Conservation (phyloP, 2,113 vertebrate species). For the Henicopernis longicauda region DNA sequence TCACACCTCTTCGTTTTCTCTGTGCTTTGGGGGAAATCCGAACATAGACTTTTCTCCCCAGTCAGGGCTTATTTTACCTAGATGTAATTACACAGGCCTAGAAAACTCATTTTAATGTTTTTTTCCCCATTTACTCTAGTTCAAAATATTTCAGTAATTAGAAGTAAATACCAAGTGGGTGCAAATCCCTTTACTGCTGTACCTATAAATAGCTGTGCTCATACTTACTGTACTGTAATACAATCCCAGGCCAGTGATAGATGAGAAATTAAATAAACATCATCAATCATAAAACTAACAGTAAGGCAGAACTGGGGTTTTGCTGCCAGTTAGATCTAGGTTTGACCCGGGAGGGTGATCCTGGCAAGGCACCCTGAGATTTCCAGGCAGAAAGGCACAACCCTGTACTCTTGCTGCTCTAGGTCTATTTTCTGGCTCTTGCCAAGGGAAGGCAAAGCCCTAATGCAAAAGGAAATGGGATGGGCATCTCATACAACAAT, state of each 20-base stretch:
- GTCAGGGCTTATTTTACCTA: not conserved
- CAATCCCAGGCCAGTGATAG: not conserved
- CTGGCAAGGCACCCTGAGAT: not conserved
- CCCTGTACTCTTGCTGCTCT: not conserved
- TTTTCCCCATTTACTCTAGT: not conserved
- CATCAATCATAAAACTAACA: not conserved
- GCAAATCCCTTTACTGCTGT: not conserved
- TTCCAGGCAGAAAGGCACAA: not conserved
- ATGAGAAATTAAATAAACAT: not conserved
- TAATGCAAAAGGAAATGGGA: not conserved
- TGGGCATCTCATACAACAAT: rapidly evolving
- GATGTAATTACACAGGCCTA: not conserved
- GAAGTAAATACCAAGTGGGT: not conserved
- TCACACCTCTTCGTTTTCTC: not conserved
- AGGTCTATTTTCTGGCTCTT: not conserved
- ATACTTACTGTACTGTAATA: not conserved
- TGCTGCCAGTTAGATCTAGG: not conserved
- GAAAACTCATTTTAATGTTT: not conserved
- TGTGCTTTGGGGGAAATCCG: not conserved
- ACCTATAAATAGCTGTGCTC: not conserved
- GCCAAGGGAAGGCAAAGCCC: not conserved
- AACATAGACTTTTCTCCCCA: not conserved
- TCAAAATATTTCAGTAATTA: not conserved
- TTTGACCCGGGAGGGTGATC: not conserved
- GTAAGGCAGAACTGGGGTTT: not conserved